Evolutionary conservation across 2,888 invertebrate species (phyloP), one percentile per base, ranked within the genome.

Genomic region (Pseudolycoriella hygida): DNA sequence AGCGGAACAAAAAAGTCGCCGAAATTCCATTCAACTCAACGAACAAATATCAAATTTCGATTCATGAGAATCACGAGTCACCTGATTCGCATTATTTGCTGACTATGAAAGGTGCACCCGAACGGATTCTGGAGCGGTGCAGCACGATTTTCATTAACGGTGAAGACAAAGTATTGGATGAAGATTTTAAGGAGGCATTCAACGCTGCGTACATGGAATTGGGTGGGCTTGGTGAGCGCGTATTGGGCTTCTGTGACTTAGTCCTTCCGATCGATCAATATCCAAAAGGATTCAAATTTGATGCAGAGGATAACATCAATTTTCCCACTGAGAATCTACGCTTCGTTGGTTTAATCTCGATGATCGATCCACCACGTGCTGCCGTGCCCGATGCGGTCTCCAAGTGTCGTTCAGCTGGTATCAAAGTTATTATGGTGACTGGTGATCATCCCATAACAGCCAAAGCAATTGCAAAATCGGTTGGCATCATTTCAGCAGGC

Each of bases 361-460:
- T 96, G 93, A 94, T 96, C 69, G 96, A 96, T 69, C 96, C 96
- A 45, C 96, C 96, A 14, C 76, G 96, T 56, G 92, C 93, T 53
- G 93, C 93, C 58, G 96, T 96, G 50, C 94, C 94, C 14, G 93
- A 94, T 64, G 96, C 96, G 52, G 94, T 96, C 4, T 88, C 88
- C 57, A 94, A 93, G 68, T 96, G 96, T 70, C 80, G 94, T 57
- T 89, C 89, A 53, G 96, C 94, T 60, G 96, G 96, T 68, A 96
- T 93, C 61, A 92, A 92, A 74, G 85, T 85, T 57, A 90, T 92
- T 67, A 92, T 92, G 90, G 89, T 90, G 48, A 90, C 92, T 58
- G 92, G 92, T 57, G 92, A 92, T 72, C 92, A 92, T 68, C 92
- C 92, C 44, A 88, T 90, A 70, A 92, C 92, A 58, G 90, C 92